Conservation (phyloP, 2,888 invertebrate species). For the Dynastes hyllus region DNA sequence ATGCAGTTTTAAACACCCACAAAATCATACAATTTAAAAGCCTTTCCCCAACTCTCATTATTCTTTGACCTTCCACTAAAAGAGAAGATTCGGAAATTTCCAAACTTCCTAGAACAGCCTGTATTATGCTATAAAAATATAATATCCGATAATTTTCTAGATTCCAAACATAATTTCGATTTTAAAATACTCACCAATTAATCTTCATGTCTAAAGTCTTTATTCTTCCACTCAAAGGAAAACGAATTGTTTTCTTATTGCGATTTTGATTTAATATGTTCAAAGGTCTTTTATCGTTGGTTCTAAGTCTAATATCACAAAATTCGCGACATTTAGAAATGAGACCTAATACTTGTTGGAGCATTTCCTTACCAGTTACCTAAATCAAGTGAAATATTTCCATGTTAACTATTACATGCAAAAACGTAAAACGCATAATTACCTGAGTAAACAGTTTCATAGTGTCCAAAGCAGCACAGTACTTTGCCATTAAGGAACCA, state of each 20-base stretch:
- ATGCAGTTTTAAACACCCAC: too few species aligned
- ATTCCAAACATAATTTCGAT: background rate
- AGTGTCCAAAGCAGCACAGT: conserved; percentile 81
- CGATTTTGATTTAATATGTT: conserved; percentile 81
- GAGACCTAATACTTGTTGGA: conserved; percentile 74
- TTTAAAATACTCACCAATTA: conserved; percentile 75
- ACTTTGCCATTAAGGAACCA: conserved; percentile 83
- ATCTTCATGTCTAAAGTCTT: conserved; percentile 83
- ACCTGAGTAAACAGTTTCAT: conserved; percentile 83
- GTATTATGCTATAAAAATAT: conserved; percentile 77
- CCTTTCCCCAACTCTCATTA: conserved; percentile 80
- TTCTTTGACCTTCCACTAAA: conserved; percentile 80
- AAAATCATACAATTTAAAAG: conserved; percentile 70
- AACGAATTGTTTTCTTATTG: conserved; percentile 76
- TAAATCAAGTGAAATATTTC: conserved; percentile 62
- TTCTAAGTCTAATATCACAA: conserved; percentile 79
- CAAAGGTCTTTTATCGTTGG: conserved; percentile 80
- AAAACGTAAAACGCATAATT: conserved; percentile 49
- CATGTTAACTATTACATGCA: background rate
- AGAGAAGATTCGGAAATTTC: conserved; percentile 80
- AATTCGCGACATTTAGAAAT: conserved; percentile 80
- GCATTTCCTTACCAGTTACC: conserved; percentile 76
- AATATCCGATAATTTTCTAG: background rate
- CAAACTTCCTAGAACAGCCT: conserved; percentile 82
- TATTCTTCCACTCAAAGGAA: conserved; percentile 82